Evolutionary conservation across 2,797 vertebrate genomes (phyloP), one percentile per base, ranked within the genome.

Genomic region (Eutrigla gurnardus): DNA sequence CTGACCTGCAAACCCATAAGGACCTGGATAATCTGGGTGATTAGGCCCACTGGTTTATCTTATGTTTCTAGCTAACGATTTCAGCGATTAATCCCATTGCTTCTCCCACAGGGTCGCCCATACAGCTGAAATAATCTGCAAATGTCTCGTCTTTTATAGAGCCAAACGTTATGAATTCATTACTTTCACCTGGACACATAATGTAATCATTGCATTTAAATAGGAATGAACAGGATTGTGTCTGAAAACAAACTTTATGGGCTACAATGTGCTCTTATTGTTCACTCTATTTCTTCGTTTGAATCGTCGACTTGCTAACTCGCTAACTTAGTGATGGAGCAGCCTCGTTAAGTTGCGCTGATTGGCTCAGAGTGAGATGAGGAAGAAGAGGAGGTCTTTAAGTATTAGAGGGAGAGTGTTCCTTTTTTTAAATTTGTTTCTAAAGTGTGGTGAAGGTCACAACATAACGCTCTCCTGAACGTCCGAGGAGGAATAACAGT

Each of bases 311-410:
- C 53, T 36, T 45, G 54, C 13, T 8, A 75, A 79, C 85, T 87
- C 71, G 78, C 85, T 91, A 89, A 77, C 77, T 76, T 68, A 25
- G 73, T 76, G 82, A 89, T 86, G 80, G 78, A 86, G 72, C 74
- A 75, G 45, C 65, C 73, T 81, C 73, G 66, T 88, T 77, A 82
- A 69, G 59, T 55, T 87, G 71, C 75, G 78, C 72, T 82, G 83
- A 90, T 91, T 90, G 87, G 83, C 68, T 88, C 37, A 62, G 60
- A 65, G 46, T 62, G 64, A 61, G 88, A 87, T 81, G 82, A 86
- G 67, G 69, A 65, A 52, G 46, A 43, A 53, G 49, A 70, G 60
- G 66, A 70, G 75, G 70, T 69, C 59, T 67, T 76, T 66, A 70
- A 75, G 62, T 39, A 69, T 70, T 65, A 76, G 46, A 53, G 54